Evolutionary conservation across 2,797 vertebrate species (phyloP).

Genomic region (Chloroceryle amazona): DNA sequence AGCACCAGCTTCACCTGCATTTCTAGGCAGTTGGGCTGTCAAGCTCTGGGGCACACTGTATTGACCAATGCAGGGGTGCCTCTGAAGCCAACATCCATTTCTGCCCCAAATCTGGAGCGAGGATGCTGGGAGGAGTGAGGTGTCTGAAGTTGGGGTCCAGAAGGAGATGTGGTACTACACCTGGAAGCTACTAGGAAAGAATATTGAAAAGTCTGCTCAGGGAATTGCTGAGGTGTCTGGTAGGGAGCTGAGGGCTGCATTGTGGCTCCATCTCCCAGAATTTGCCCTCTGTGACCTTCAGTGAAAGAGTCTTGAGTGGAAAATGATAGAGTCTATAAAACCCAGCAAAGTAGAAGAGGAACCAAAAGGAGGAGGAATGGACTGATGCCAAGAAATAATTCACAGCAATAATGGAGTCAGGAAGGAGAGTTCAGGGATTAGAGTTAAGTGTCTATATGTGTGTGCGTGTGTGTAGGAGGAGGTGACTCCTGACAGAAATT

Average conservation of each 20-base stretch:
- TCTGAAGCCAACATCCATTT: neutral
- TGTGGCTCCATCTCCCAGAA: neutral
- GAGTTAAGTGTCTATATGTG: slow-evolving; percentile 9
- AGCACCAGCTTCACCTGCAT: neutral
- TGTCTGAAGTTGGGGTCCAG: neutral
- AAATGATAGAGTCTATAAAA: slow-evolving; percentile 45
- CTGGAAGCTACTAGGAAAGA: neutral
- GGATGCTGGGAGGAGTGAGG: neutral
- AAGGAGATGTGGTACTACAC: neutral
- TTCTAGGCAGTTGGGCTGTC: neutral
- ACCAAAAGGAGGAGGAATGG: slow-evolving; percentile 13
- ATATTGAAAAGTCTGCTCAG: neutral
- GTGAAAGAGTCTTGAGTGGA: neutral
- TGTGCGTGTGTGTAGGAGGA: neutral
- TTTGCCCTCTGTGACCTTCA: slow-evolving; percentile 11
- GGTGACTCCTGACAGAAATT: slow-evolving; percentile 22
- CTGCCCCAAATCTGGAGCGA: neutral
- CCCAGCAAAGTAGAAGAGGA: neutral
- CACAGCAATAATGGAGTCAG: slow-evolving; percentile 25
- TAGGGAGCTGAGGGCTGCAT: neutral
- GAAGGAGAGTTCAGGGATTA: slow-evolving; percentile 51
- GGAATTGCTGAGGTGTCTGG: neutral
- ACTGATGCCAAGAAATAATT: neutral
- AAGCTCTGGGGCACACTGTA: neutral
- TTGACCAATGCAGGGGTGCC: no score